Conservation (phyloP, 1,140 invertebrate species). For the Lepidostoma basale region DNA sequence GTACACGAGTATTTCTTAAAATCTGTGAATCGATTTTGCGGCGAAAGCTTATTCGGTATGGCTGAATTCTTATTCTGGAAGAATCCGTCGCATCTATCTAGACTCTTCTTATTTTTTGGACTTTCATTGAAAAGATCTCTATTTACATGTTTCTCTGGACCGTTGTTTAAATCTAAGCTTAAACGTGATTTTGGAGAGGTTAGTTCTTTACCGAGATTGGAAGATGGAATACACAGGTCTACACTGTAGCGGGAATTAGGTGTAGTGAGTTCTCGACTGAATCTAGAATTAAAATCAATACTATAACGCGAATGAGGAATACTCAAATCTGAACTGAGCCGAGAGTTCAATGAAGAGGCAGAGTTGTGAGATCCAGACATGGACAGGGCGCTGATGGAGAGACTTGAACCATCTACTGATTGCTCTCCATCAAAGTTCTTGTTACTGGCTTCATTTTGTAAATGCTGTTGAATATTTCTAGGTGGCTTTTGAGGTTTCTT, state of each 20-base stretch:
- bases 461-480: constrained; percentile 41
- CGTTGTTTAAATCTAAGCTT: constrained; percentile 65
- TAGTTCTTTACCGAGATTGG: constrained; percentile 62
- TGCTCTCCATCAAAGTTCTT: constrained; percentile 52
- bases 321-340: constrained; percentile 65
- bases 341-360: constrained; percentile 64
- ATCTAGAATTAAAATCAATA: constrained; percentile 62
- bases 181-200: constrained; percentile 64
- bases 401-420: constrained; percentile 58
- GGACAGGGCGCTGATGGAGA: constrained; percentile 59
- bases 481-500: constrained; percentile 49
- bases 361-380: constrained; percentile 52
- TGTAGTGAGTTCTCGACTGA: constrained; percentile 63
- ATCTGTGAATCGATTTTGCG: constrained; percentile 63
- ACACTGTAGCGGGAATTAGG: constrained; percentile 67
- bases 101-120: constrained; percentile 59
- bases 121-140: constrained; percentile 61
- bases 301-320: constrained; percentile 63
- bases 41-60: constrained; percentile 57
- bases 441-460: constrained; percentile 38
- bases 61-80: constrained; percentile 51
- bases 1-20: constrained; percentile 76
- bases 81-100: constrained; percentile 50
- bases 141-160: constrained; percentile 59
- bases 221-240: constrained; percentile 63